phyloP scores from a whole-genome alignment of 1,140 invertebrate species.

The Maniola jurtina region DNA sequence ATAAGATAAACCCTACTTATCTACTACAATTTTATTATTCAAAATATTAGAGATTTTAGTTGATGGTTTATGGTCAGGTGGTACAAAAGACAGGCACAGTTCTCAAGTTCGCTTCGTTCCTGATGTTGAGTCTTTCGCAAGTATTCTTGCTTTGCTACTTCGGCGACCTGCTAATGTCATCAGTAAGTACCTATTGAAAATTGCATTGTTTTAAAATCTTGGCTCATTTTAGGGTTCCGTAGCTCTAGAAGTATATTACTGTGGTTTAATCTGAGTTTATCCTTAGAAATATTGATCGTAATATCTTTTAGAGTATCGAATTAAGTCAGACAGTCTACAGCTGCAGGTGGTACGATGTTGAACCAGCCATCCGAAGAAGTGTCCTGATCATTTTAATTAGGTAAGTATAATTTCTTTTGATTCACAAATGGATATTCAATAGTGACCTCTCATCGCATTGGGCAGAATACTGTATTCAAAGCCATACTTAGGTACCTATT shows the following conservation, averaged over 20 bases:
- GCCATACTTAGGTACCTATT: too few species aligned
- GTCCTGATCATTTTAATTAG: background rate
- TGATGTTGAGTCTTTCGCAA: conserved; percentile 44
- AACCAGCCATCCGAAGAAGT: conserved; percentile 31
- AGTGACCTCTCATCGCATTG: too few species aligned
- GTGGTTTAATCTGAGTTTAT: too few species aligned
- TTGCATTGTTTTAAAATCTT: background rate
- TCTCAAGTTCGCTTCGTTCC: conserved; percentile 43
- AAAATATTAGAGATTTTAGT: background rate
- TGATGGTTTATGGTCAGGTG: conserved; percentile 24
- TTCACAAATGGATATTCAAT: too few species aligned
- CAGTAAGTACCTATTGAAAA: conserved; percentile 38
- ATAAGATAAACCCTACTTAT: too few species aligned
- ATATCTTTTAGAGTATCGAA: conserved; percentile 40
- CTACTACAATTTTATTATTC: too few species aligned
- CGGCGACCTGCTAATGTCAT: conserved; percentile 45
- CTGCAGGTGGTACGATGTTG: conserved; percentile 40
- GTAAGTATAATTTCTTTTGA: background rate
- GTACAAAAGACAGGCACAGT: conserved; percentile 29
- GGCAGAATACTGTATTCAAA: too few species aligned
- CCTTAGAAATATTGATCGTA: too few species aligned
- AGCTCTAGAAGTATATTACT: too few species aligned
- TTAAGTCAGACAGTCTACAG: conserved; percentile 40
- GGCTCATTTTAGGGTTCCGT: background rate
- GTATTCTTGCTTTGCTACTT: conserved; percentile 50